A percentile compares a stretch with the other conserved stretches of the same genome.
Conservation (phyloP, 2,113 vertebrate species). For the Natator depressus region DNA sequence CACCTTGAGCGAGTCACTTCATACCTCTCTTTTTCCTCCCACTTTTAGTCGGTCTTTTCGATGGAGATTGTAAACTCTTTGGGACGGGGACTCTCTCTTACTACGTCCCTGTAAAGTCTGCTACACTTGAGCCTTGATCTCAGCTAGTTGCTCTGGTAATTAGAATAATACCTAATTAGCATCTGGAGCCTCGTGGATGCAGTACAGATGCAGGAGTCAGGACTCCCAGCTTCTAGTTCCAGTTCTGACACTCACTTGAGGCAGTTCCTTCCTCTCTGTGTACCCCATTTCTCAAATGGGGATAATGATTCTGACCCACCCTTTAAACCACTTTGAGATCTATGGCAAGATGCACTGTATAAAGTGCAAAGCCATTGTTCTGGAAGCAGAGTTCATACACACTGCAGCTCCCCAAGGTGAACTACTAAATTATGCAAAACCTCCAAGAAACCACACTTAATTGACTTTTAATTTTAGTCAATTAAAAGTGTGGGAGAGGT, state of each 20-base stretch:
- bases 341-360: background rate
- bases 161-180: too few relatives aligned
- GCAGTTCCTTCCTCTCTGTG: background rate
- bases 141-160: background rate
- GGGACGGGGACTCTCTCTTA: background rate
- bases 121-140: background rate
- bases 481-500: conserved; percentile 82
- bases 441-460: conserved; percentile 85
- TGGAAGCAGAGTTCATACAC: background rate
- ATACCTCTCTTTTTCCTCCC: background rate
- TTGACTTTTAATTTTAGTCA: conserved; percentile 95
- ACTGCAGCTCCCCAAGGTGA: conserved; percentile 35
- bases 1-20: background rate
- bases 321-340: background rate
- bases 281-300: background rate
- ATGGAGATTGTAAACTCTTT: background rate
- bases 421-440: conserved; percentile 89
- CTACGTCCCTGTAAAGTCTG: background rate
- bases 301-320: background rate
- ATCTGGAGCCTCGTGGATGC: too few relatives aligned
- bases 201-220: too few relatives aligned
- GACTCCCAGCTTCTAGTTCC: too few relatives aligned
- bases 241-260: too few relatives aligned
- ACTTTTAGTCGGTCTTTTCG: background rate
- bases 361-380: background rate